phyloP scores from a whole-genome alignment of 2,113 vertebrate species.

The Gobiocypris rarus region DNA sequence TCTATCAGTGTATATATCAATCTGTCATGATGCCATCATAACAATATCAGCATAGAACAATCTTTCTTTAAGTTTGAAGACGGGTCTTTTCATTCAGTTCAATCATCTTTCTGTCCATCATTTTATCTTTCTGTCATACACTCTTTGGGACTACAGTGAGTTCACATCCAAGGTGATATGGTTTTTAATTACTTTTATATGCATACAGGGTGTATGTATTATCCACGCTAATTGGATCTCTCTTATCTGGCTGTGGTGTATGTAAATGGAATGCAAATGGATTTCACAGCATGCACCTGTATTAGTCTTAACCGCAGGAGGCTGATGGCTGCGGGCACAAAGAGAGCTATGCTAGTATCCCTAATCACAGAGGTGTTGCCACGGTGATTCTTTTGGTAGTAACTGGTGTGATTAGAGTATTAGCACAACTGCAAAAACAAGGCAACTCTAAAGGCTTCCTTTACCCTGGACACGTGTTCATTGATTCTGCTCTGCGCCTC shows the following conservation, averaged over 20 bases:
- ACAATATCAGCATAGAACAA: neutral
- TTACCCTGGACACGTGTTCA: neutral
- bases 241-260: neutral
- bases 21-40: neutral
- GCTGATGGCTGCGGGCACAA: conserved; percentile 13
- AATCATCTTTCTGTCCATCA: neutral
- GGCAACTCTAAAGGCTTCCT: neutral
- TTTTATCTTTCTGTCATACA: neutral
- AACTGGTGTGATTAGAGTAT: neutral
- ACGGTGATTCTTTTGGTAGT: conserved; percentile 9
- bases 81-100: neutral
- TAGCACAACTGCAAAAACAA: neutral
- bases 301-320: conserved; percentile 16
- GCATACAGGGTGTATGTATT: neutral
- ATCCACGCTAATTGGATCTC: conserved; percentile 7
- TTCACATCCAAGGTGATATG: neutral
- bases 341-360: conserved; percentile 17
- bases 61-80: neutral
- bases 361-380: conserved; percentile 16
- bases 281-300: conserved; percentile 1
- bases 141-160: neutral
- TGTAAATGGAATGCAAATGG: neutral
- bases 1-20: neutral
- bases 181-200: neutral
- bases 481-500: neutral